Percentiles rank a stretch among this genome's conserved stretches.
phyloP scores from a whole-genome alignment of 1,140 invertebrate species.

The Ptiloglossa arizonensis region DNA sequence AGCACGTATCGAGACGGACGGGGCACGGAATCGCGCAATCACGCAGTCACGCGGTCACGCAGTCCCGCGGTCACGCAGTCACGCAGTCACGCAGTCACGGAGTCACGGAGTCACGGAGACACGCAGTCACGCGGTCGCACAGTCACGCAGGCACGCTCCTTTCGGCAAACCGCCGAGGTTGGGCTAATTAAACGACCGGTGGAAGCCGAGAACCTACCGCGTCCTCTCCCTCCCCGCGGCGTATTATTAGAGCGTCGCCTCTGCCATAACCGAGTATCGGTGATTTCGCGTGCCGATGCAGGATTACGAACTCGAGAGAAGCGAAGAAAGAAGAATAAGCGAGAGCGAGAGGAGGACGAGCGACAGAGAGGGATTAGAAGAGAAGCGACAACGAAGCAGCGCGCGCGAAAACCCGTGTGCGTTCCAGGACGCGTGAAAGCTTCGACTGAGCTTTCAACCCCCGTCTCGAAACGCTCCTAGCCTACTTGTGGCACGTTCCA shows the following conservation, averaged over 20 bases:
- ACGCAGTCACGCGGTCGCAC: neutral
- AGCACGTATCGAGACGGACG: conserved; percentile 18
- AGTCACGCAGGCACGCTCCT: conserved; percentile 32
- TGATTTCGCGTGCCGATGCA: conserved; percentile 36
- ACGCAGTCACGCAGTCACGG: neutral
- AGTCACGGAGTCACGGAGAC: conserved; percentile 10
- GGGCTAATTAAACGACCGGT: conserved; percentile 29
- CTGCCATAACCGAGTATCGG: conserved; percentile 19
- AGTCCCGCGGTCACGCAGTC: conserved; percentile 17
- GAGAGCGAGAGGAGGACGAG: neutral
- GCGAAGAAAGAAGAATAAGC: neutral
- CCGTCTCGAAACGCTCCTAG: conserved; percentile 47
- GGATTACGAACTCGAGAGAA: neutral
- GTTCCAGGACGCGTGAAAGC: conserved; percentile 67
- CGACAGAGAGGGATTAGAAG: neutral
- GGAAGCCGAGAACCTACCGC: neutral
- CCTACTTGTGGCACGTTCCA: conserved; percentile 48
- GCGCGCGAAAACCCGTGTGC: conserved; percentile 59
- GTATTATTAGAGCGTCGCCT: neutral
- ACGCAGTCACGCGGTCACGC: conserved; percentile 6
- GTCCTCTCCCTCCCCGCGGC: conserved; percentile 8
- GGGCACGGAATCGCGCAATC: neutral
- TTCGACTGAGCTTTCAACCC: conserved; percentile 73
- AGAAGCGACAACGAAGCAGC: conserved; percentile 36
- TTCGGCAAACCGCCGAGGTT: conserved; percentile 9